Evolutionary conservation across 2,888 invertebrate species (phyloP).

Genomic region (Cloeon dipterum): DNA sequence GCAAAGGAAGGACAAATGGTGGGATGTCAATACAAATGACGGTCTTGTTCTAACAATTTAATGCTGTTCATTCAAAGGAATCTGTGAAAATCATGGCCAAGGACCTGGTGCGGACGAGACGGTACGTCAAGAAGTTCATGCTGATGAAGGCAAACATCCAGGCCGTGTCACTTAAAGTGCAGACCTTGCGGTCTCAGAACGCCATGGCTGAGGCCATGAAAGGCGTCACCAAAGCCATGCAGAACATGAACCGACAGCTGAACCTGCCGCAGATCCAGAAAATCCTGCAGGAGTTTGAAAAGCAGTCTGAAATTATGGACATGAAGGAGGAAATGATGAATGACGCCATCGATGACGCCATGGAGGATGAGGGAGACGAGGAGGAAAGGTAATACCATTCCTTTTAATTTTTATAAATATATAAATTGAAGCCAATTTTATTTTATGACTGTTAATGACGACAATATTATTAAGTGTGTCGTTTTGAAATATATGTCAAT

Average conservation of each 20-base stretch:
- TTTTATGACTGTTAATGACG: not conserved
- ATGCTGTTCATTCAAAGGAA: constrained; percentile 56
- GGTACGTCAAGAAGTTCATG: constrained; percentile 95
- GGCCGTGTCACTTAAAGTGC: constrained; percentile 90
- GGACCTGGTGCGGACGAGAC: constrained; percentile 86
- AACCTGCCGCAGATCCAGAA: constrained; percentile 98
- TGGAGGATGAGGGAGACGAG: constrained; percentile 95
- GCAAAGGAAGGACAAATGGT: constrained; percentile 99
- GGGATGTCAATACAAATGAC: too few species aligned
- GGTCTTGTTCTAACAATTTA: too few species aligned
- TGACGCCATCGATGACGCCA: constrained; percentile 98
- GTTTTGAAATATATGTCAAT: too few species aligned
- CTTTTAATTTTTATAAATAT: not conserved
- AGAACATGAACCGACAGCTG: constrained; percentile 88
- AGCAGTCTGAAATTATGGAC: constrained; percentile 99
- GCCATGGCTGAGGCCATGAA: constrained; percentile 99
- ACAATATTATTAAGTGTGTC: not conserved
- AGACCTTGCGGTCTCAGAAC: constrained; percentile 92
- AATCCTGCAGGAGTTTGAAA: constrained; percentile 93
- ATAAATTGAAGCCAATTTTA: not conserved
- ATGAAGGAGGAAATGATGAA: constrained; percentile 99
- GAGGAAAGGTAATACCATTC: constrained; percentile 55
- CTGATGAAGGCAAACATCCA: constrained; percentile 99
- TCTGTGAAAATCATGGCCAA: constrained; percentile 99
- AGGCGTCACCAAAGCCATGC: constrained; percentile 96